phyloP scores from a whole-genome alignment of 2,113 vertebrate genomes.

The Rhabdomys dilectus region DNA sequence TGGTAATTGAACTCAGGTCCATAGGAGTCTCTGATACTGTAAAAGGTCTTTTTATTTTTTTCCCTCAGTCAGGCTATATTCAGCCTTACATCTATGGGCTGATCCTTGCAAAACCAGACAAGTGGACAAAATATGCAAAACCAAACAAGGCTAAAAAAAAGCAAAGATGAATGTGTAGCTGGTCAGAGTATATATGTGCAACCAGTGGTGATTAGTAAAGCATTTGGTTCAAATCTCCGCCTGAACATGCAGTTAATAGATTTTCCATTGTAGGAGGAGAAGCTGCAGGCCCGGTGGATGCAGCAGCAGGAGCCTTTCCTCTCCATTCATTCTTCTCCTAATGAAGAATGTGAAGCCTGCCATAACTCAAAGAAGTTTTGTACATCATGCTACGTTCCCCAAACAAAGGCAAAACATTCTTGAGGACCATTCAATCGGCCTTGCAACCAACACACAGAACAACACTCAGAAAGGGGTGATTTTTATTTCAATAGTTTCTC shows the following conservation, averaged over 20 bases:
- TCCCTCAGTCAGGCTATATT: background rate
- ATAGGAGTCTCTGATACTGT: background rate
- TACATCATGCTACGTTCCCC: slow-evolving; percentile 73
- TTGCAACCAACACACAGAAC: slow-evolving; percentile 85
- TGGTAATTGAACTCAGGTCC: background rate
- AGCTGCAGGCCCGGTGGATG: slow-evolving; percentile 70
- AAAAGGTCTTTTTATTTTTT: slow-evolving; percentile 30
- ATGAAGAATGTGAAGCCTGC: slow-evolving; percentile 71
- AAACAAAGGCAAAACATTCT: slow-evolving; percentile 79
- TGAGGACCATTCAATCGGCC: slow-evolving; percentile 81
- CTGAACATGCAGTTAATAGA: slow-evolving; percentile 82
- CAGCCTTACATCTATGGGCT: slow-evolving; percentile 40
- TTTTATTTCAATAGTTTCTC: slow-evolving; percentile 88
- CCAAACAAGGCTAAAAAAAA: slow-evolving; percentile 19
- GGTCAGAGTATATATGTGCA: slow-evolving; percentile 32
- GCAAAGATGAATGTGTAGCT: slow-evolving; percentile 43
- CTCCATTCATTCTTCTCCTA: slow-evolving; percentile 79
- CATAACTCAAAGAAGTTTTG: slow-evolving; percentile 75
- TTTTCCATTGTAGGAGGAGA: slow-evolving; percentile 78
- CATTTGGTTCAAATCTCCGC: slow-evolving; percentile 82
- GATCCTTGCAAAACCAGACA: slow-evolving; percentile 16
- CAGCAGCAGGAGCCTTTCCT: slow-evolving; percentile 54
- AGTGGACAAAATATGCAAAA: background rate
- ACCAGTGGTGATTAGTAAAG: slow-evolving; percentile 78
- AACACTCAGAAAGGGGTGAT: slow-evolving; percentile 86